A percentile compares a stretch with the other conserved stretches of the same genome.
These are phyloP conservation scores for Melinaea marsaeus DNA, from an alignment of 2,888 invertebrate species.

Conservation along the genomic window DNA sequence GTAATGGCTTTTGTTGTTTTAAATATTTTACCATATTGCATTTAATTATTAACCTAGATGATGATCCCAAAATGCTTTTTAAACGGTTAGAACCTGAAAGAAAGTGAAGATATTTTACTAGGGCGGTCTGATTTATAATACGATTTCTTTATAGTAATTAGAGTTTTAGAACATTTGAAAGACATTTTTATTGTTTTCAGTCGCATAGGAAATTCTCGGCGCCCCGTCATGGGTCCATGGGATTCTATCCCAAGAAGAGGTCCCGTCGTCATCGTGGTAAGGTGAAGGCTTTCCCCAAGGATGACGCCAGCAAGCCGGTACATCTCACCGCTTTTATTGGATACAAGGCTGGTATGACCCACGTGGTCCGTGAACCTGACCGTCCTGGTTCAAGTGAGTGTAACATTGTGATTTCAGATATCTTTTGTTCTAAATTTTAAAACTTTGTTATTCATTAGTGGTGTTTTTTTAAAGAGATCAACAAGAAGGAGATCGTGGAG, in stretches of 20 bases:
- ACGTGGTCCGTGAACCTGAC: slow-evolving; percentile 98
- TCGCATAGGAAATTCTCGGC: slow-evolving; percentile 99
- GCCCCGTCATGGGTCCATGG: slow-evolving; percentile 99
- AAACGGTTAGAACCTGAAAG: slow-evolving; percentile 84
- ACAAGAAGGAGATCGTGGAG: slow-evolving; percentile 99
- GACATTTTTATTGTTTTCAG: slow-evolving; percentile 75
- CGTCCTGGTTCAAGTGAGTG: slow-evolving; percentile 98
- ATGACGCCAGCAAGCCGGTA: slow-evolving; percentile 96
- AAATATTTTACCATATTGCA: slow-evolving; percentile 5
- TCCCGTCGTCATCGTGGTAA: slow-evolving; percentile 98
- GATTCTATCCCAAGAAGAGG: slow-evolving; percentile 99
- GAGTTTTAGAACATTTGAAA: not conserved
- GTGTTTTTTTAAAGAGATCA: slow-evolving; percentile 85
- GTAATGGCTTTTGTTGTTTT: not conserved
- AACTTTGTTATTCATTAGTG: not conserved
- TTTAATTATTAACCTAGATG: slow-evolving; percentile 53
- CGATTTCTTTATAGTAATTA: not conserved
- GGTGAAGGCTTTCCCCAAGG: slow-evolving; percentile 99
- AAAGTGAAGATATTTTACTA: slow-evolving; percentile 83
- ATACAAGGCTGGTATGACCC: slow-evolving; percentile 99
- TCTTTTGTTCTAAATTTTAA: slow-evolving; percentile 27
- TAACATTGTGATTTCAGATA: slow-evolving; percentile 4
- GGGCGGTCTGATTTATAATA: slow-evolving; percentile 82
- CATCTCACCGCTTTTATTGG: slow-evolving; percentile 98
- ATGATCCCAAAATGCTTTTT: slow-evolving; percentile 79